Base-by-base conservation (phyloP, 30 jellyfish, hydroid and myxozoan species). In the Cassiopea xamachana region DNA sequence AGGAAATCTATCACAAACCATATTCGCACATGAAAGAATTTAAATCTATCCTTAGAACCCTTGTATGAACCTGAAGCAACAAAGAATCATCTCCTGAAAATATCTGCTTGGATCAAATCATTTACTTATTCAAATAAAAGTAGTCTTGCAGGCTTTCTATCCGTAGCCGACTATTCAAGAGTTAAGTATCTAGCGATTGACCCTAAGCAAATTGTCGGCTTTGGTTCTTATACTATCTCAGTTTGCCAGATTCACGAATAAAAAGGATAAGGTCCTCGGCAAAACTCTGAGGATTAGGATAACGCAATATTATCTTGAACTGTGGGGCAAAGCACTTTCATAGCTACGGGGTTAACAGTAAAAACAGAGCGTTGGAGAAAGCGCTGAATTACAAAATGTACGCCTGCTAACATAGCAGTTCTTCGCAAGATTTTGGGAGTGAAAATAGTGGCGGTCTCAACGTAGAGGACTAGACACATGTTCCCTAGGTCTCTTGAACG, bases 71-170 rank as follows among this genome's bases (percentile, higher is more conserved):
- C 39, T 8, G 72, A 69, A 44, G 77, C 69, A 82, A 13, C 92
- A 84, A 60, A 5, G 77, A 48, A 72, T 70, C 70, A 84, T 84
- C 84, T 70, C 83, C 46, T 19, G 76, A 69, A 72, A 69, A 51
- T 45, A 59, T 69, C n/a, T 71, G 85, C 61, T 70, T 84, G 92
- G 85, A 71, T 84, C 70, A 72, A 48, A 75, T 84, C 92, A 74
- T 84, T 83, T 84, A 77, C 64, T 44, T 60, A 45, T 48, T 62
- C 85, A 84, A 70, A 69, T 46, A 84, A 13, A 13, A 76, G 18
- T 2, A 71, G 92, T 69, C 79, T 84, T 48, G 77, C 78, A 14
- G 78, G 92, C 46, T 48, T 84, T 72, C 80, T 1, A 59, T 84
- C 84, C 92, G 85, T 84, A 62, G 85, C 48, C 69, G 69, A 68